phyloP scores from a whole-genome alignment of 2,888 invertebrate genomes.

The Oeneis ivallda region DNA sequence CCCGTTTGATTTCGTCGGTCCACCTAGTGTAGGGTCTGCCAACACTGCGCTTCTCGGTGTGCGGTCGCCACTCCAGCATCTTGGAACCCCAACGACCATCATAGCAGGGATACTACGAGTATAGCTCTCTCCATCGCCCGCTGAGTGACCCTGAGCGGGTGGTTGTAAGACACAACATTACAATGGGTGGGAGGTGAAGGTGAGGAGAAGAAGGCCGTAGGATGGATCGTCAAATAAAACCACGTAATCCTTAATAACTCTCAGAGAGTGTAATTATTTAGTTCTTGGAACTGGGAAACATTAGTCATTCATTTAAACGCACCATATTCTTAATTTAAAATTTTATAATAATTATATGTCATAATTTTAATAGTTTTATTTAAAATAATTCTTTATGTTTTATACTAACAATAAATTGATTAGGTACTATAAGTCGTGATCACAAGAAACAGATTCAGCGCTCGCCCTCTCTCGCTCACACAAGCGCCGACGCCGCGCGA shows the following conservation, averaged over 20 bases:
- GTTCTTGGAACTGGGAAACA: slow-evolving; percentile 70
- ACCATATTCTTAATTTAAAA: slow-evolving; percentile 43
- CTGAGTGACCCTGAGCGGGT: too few species aligned
- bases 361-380: slow-evolving; percentile 43
- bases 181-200: too few species aligned
- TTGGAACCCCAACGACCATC: too few species aligned
- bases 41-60: too few species aligned
- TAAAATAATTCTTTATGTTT: slow-evolving; percentile 43
- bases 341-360: slow-evolving; percentile 39
- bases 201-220: background rate
- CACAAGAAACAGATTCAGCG: slow-evolving; percentile 37
- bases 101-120: too few species aligned
- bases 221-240: slow-evolving; percentile 40
- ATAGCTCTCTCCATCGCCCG: too few species aligned
- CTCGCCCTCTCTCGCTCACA: slow-evolving; percentile 19
- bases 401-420: slow-evolving; percentile 32
- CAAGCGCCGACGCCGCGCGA: slow-evolving; percentile 16
- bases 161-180: background rate
- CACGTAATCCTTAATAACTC: slow-evolving; percentile 52
- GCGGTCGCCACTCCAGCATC: too few species aligned
- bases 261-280: slow-evolving; percentile 65
- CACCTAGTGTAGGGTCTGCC: too few species aligned
- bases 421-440: slow-evolving; percentile 41
- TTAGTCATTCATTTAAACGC: slow-evolving; percentile 49
- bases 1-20: too few species aligned